These are phyloP conservation scores for Heliconius himera DNA, from an alignment of 1,140 invertebrate species.

Conservation along the genomic window DNA sequence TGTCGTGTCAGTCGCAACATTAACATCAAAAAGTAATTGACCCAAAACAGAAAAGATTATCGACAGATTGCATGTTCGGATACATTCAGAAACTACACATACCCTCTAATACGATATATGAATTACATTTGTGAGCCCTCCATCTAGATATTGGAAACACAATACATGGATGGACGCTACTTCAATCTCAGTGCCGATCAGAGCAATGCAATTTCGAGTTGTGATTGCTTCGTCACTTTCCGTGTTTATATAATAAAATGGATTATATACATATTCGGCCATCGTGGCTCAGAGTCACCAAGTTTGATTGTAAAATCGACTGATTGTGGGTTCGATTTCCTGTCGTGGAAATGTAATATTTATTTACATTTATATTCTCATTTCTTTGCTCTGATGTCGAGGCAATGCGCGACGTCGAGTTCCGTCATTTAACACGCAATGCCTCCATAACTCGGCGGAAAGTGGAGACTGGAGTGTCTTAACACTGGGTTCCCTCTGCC, in stretches of 20 bases:
- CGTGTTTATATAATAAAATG: neutral
- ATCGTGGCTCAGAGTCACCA: too few species aligned
- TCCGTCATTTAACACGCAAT: too few species aligned
- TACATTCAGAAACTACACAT: constrained; percentile 24
- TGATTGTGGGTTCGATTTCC: too few species aligned
- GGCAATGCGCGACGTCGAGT: too few species aligned
- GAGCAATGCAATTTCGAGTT: constrained; percentile 17
- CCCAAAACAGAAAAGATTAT: constrained; percentile 35
- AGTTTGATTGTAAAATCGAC: too few species aligned
- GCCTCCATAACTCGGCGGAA: too few species aligned
- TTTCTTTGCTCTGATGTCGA: too few species aligned
- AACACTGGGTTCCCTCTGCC: too few species aligned
- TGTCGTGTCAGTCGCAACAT: constrained; percentile 33
- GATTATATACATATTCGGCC: neutral
- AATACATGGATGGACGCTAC: constrained; percentile 27
- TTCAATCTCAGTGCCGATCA: constrained; percentile 24
- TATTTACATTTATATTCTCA: too few species aligned
- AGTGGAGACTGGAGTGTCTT: too few species aligned
- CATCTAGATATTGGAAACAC: constrained; percentile 36
- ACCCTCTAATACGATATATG: constrained; percentile 28
- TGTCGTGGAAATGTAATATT: too few species aligned
- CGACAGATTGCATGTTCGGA: constrained; percentile 37
- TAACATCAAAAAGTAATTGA: constrained; percentile 42
- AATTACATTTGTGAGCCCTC: constrained; percentile 24
- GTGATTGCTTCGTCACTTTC: constrained; percentile 15